Percentiles rank a stretch among this genome's conserved stretches.
These are phyloP conservation scores for Teleopsis dalmanni DNA, from an alignment of 1,140 invertebrate genomes.

Conservation along the genomic window DNA sequence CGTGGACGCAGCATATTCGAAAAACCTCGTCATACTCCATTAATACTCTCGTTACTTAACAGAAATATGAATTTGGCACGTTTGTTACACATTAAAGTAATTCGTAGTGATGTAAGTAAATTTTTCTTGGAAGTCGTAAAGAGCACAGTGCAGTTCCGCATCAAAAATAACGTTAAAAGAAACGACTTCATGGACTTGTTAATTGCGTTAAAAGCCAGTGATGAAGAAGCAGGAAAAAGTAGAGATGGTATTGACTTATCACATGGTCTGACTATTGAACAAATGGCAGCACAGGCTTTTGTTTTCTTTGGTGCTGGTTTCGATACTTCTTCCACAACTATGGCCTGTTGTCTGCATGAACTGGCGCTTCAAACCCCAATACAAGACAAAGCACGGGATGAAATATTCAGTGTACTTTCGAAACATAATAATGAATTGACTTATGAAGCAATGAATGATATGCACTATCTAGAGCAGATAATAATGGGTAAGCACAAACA, in stretches of 20 bases:
- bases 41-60: conserved; percentile 12
- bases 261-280: conserved; percentile 19
- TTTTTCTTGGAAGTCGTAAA: conserved; percentile 37
- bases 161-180: conserved; percentile 19
- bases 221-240: conserved; percentile 9
- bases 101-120: conserved; percentile 32
- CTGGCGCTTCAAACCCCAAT: conserved; percentile 53
- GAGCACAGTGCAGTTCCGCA: conserved; percentile 26
- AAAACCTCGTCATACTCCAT: conserved; percentile 8
- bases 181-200: conserved; percentile 47
- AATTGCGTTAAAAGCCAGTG: conserved; percentile 44
- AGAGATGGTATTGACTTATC: conserved; percentile 28
- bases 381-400: conserved; percentile 51
- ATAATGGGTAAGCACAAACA: conserved; percentile 30
- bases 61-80: conserved; percentile 19
- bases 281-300: conserved; percentile 40
- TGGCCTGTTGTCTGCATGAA: conserved; percentile 50
- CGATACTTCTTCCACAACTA: conserved; percentile 54
- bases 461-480: conserved; percentile 49
- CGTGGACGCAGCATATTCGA: conserved; percentile 23
- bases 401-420: conserved; percentile 47
- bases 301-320: conserved; percentile 54
- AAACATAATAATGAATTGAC: conserved; percentile 44
- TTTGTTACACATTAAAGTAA: conserved; percentile 15
- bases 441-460: conserved; percentile 47